A percentile compares a stretch with the other conserved stretches of the same genome.
phyloP scores from a whole-genome alignment of 2,797 vertebrate genomes.

The Allobates femoralis region DNA sequence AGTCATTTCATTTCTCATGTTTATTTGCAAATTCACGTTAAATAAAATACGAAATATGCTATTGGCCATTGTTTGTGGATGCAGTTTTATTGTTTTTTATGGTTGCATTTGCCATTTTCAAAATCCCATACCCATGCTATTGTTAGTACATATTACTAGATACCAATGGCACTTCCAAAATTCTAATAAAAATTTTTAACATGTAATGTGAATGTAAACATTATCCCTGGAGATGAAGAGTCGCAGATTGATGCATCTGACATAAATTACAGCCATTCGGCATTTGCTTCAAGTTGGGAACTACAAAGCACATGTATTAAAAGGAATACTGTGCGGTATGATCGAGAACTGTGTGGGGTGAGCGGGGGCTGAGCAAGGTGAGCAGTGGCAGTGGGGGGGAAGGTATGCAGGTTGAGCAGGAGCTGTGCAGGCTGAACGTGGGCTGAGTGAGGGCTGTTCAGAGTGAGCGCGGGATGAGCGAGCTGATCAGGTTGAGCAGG shows the following conservation, averaged over 20 bases:
- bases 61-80: background rate
- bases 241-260: background rate
- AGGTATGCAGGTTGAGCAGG: no score
- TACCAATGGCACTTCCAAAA: background rate
- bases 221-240: background rate
- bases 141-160: background rate
- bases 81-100: background rate
- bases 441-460: no score
- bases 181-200: background rate
- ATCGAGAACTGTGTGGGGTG: no score
- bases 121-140: background rate
- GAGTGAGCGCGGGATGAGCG: no score
- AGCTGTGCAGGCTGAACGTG: no score
- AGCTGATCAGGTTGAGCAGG: no score
- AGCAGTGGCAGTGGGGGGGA: no score
- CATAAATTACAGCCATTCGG: background rate
- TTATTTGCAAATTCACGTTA: background rate
- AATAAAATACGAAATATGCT: background rate
- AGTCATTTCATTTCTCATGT: background rate
- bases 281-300: background rate
- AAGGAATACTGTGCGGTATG: no score
- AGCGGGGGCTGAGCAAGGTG: no score
- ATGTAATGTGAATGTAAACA: background rate
- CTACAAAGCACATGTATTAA: background rate
- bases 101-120: background rate